Percentiles rank a stretch among this genome's conserved stretches.
Evolutionary conservation across 2,797 vertebrate genomes (phyloP).

Genomic region (Anguilla marmorata): DNA sequence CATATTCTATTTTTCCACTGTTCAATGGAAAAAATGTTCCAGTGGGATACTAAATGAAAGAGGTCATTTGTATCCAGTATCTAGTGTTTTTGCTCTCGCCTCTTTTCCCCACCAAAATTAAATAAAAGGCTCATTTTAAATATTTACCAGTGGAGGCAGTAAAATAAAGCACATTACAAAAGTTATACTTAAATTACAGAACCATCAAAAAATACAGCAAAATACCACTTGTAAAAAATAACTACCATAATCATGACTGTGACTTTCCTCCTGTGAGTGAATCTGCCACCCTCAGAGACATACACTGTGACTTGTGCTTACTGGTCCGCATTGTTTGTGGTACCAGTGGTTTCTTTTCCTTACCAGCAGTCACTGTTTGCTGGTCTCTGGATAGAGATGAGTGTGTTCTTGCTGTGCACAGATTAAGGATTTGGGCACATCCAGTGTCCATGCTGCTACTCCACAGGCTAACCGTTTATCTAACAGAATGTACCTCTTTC

Average conservation of each 20-base stretch:
- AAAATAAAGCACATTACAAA: not conserved
- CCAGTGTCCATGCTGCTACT: not conserved
- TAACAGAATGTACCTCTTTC: not conserved
- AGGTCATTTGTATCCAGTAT: not conserved
- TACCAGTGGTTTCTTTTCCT: not conserved
- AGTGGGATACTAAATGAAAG: not conserved
- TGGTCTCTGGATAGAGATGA: not conserved
- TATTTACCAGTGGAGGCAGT: not conserved
- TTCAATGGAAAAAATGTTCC: conserved; percentile 1
- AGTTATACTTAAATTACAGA: not conserved
- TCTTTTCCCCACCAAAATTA: not conserved
- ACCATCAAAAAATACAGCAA: not conserved
- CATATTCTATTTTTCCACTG: not conserved
- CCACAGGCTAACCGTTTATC: not conserved
- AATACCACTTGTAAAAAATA: not conserved
- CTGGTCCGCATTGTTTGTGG: not conserved
- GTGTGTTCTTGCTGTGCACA: not conserved
- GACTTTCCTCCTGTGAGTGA: not conserved
- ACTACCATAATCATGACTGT: not conserved
- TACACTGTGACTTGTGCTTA: not conserved
- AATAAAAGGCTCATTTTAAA: not conserved
- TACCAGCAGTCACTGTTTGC: not conserved
- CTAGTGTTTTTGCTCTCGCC: not conserved
- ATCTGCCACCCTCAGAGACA: not conserved
- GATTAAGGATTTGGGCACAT: not conserved